Percentiles rank a stretch among this genome's conserved stretches.
These are phyloP conservation scores for Scaeva pyrastri DNA, from an alignment of 2,888 invertebrate genomes.

Conservation along the genomic window DNA sequence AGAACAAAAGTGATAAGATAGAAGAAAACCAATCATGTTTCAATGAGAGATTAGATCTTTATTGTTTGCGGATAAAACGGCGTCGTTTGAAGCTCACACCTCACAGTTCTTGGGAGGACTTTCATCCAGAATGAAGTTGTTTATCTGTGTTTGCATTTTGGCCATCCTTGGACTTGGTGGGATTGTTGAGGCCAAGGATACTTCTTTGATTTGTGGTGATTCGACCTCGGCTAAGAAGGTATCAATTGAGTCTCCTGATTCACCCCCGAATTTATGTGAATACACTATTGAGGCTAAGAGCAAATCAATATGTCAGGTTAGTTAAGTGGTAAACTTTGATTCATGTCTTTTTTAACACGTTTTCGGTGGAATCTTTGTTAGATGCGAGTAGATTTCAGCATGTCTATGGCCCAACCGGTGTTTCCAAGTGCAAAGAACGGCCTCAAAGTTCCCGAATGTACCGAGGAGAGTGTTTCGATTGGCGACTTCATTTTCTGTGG, in stretches of 20 bases:
- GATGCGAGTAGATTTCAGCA: conserved; percentile 79
- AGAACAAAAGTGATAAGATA: conserved; percentile 28
- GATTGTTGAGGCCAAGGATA: conserved; percentile 63
- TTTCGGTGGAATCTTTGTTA: neutral
- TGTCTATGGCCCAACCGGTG: conserved; percentile 79
- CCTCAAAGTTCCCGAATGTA: conserved; percentile 78
- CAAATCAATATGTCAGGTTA: conserved; percentile 79
- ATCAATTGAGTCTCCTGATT: conserved; percentile 77
- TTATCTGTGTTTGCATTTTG: conserved; percentile 34
- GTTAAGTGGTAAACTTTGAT: neutral
- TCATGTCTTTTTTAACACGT: neutral
- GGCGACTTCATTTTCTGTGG: conserved; percentile 84
- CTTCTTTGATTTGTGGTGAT: conserved; percentile 78
- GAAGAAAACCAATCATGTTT: conserved; percentile 15
- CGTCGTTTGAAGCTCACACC: neutral
- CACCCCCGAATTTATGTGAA: conserved; percentile 77
- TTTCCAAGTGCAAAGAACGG: conserved; percentile 71
- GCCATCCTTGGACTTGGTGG: conserved; percentile 66
- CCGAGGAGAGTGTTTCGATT: conserved; percentile 77
- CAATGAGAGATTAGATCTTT: neutral
- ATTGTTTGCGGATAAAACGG: neutral
- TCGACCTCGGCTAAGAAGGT: conserved; percentile 78
- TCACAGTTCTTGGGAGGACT: neutral
- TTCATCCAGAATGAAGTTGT: conserved; percentile 30
- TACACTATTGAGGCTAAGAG: conserved; percentile 78